Conservation (phyloP, 2,113 vertebrate genomes). For the Meriones unguiculatus region DNA sequence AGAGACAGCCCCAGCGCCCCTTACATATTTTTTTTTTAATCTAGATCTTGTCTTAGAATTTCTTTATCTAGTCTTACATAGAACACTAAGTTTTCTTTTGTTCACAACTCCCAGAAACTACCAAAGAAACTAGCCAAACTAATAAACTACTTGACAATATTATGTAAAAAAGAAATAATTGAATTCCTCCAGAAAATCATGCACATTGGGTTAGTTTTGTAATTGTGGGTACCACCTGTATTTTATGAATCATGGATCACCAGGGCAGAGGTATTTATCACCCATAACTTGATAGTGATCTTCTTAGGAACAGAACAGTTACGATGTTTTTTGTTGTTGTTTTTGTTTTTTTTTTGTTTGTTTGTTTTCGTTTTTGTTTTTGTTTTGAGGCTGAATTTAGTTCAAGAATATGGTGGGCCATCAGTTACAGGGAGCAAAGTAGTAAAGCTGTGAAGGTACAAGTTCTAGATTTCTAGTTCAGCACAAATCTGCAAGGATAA, state of each 20-base stretch:
- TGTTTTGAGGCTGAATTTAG: background rate
- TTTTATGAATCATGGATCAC: background rate
- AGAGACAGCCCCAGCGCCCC: too few relatives aligned
- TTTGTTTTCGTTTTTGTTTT: background rate
- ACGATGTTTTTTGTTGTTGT: too few relatives aligned
- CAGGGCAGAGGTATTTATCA: background rate
- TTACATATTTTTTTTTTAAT: background rate
- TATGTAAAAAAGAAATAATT: background rate
- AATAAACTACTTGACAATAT: slow-evolving; percentile 22
- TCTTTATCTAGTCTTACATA: background rate
- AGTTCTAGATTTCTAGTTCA: background rate
- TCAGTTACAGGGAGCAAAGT: background rate
- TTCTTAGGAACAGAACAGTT: background rate
- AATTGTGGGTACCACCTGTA: background rate
- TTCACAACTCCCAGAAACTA: background rate
- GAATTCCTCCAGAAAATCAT: background rate
- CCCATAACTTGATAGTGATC: background rate
- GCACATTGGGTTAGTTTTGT: background rate
- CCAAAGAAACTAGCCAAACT: background rate
- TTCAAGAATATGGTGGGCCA: background rate
- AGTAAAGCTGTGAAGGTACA: background rate
- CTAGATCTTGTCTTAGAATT: background rate
- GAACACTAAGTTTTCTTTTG: background rate
- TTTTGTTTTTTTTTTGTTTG: background rate
- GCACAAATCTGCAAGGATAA: background rate